Conservation (phyloP, 1,140 invertebrate species). For the Pseudoatta argentina region DNA sequence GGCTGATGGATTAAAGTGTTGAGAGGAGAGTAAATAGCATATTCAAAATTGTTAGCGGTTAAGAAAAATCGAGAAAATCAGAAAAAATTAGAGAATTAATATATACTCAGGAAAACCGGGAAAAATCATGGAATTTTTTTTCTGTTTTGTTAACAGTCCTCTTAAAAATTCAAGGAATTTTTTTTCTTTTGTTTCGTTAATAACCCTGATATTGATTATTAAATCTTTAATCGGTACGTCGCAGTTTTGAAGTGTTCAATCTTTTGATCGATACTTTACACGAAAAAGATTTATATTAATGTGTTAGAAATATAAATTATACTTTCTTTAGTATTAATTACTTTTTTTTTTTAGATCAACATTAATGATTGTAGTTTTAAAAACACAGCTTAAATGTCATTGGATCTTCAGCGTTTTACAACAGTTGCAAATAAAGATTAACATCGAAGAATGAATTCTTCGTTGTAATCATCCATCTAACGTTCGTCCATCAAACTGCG, state of each 20-base stretch:
- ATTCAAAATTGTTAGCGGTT: too few species aligned
- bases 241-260: not conserved
- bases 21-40: not conserved
- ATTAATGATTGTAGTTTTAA: not conserved
- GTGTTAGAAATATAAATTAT: too few species aligned
- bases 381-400: not conserved
- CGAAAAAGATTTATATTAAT: too few species aligned
- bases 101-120: too few species aligned
- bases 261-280: not conserved
- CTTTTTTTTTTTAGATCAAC: not conserved
- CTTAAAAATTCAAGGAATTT: too few species aligned
- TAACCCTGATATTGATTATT: not conserved
- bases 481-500: constrained; percentile 13
- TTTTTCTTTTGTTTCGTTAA: too few species aligned
- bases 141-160: too few species aligned
- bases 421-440: not conserved
- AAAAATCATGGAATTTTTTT: too few species aligned
- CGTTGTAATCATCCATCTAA: constrained; percentile 24
- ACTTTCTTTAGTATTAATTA: not conserved
- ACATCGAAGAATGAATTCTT: constrained; percentile 12
- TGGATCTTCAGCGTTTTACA: not conserved
- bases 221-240: not conserved
- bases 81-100: too few species aligned
- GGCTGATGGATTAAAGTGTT: constrained; percentile 22
- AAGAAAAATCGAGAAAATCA: too few species aligned